Evolutionary conservation across 2,888 invertebrate genomes (phyloP), one percentile per base, ranked within the genome.

Genomic region (Eristalinus sepulchralis): DNA sequence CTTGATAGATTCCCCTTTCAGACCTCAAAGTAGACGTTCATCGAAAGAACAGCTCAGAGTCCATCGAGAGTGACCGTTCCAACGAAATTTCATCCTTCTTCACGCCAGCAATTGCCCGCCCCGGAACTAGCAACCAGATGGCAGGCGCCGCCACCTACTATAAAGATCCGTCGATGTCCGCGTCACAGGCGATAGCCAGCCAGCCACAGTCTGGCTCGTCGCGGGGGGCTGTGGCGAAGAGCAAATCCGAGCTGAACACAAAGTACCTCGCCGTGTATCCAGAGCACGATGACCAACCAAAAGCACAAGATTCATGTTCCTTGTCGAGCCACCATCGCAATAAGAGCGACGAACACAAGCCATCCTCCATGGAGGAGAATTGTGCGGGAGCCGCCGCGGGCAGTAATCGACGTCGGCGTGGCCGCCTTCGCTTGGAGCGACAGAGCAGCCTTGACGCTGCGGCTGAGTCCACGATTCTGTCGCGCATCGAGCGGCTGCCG

Each of bases 1-100:
- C 10, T 11, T 0, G 3, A 2, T 20, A 22, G 5, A 22, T 17
- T 55, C 9, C 22, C 11, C 63, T 78, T 77, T 13, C 92, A 95
- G 97, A 98, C 94, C 94, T 98, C 89, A 97, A 97, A 94, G 98
- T 97, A 81, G 98, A 98, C 93, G 97, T 98, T 73, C 98, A 98
- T 93, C 95, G 97, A 80, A 97, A 97, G 91, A 97, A 97, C 91
- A 97, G 97, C 90, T 97, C 97, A 0, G 97, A 97, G 92, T 97
- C 97, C 88, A 96, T 96, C 89, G 96, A 96, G 91, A 96, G 96
- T 88, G 47, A 47, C 9, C 17, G 17, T 17, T 47, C 47, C 17
- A 47, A 47, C 17, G 47, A 47, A 17, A 95, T 95, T 88, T 93
- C 94, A 5, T 47, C 47, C 77, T 93, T 94, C 68, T 93, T 92